Evolutionary conservation across 2,888 invertebrate genomes (phyloP), one percentile per base, ranked within the genome.

Genomic region (Nephrocerus scutellatus): DNA sequence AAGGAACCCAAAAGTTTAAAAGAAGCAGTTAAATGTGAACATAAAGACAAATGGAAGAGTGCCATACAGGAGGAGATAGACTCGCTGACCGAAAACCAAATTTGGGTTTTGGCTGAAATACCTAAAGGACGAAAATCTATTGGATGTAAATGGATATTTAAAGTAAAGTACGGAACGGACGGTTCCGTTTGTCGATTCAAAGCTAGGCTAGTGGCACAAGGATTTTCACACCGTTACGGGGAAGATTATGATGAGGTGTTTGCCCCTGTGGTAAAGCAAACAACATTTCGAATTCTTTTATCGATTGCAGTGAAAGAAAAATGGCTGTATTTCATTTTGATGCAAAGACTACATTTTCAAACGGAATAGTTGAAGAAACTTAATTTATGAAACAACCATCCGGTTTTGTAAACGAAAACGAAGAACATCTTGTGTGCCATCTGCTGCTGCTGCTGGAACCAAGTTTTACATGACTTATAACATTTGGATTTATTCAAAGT

Each of bases 121-220:
- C 52, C 54, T 20, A 32, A 36, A 6, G 41, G 36, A 6, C 30
- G 45, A 30, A 52, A 49, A 26, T 34, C 48, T 8, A 48, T 49
- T 29, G 41, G 43, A 10, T 36, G 45, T 20, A 53, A 51, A 45
- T 55, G 49, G 49, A 45, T 51, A 2, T 43, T 25, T 6, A 43
- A 43, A 31, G 13, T 42, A 4, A 42, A 38, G 8, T 13, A 30
- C 2, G 32, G 40, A 24, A 28, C 26, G 12, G 31, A 45, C 34
- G 49, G 48, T 12, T 26, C 41, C 9, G 30, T 49, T 7, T 9
- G 8, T 9, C 28, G 43, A 25, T 46, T 22, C 13, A 41, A 44
- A 33, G 43, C 46, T 8, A 25, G 40, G 10, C 40, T 44, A 18
- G 42, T 48, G 5, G 39, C 41, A 16, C 39, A 46, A 21, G 46